Conservation (phyloP, 2,113 vertebrate genomes). For the Furnarius figulus region DNA sequence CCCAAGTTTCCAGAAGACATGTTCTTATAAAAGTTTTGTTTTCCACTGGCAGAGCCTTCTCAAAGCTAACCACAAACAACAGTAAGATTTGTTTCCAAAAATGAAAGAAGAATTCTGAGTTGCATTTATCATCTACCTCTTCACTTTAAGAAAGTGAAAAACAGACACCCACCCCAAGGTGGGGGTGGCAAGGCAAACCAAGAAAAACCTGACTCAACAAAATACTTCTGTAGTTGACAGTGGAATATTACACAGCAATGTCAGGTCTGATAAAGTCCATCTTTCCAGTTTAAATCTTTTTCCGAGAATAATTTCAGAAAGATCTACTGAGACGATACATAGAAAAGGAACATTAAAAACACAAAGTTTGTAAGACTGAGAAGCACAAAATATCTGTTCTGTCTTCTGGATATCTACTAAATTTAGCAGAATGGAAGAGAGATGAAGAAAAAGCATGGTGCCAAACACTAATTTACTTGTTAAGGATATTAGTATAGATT, state of each 20-base stretch:
- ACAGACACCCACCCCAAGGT: accelerated
- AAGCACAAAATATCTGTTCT: not conserved
- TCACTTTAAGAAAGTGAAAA: not conserved
- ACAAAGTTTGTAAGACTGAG: not conserved
- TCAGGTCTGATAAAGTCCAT: not conserved
- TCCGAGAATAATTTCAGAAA: not conserved
- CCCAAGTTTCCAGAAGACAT: not conserved
- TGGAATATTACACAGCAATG: not conserved
- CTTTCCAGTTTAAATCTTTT: not conserved
- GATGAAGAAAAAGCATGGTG: not conserved
- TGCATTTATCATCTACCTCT: not conserved
- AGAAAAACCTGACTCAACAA: not conserved
- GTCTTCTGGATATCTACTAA: not conserved
- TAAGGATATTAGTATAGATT: not conserved
- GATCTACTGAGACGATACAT: not conserved
- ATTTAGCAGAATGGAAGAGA: not conserved
- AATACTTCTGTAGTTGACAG: not conserved
- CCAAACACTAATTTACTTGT: not conserved
- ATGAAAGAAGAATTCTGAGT: not conserved
- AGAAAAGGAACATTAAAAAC: not conserved
- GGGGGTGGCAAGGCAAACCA: not conserved
- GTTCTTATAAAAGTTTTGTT: not conserved
- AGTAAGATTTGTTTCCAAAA: not conserved
- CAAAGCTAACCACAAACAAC: not conserved
- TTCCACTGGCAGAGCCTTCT: not conserved